Evolutionary conservation across 2,113 vertebrate genomes (phyloP), one percentile per base, ranked within the genome.

Genomic region (Tursiops truncatus): DNA sequence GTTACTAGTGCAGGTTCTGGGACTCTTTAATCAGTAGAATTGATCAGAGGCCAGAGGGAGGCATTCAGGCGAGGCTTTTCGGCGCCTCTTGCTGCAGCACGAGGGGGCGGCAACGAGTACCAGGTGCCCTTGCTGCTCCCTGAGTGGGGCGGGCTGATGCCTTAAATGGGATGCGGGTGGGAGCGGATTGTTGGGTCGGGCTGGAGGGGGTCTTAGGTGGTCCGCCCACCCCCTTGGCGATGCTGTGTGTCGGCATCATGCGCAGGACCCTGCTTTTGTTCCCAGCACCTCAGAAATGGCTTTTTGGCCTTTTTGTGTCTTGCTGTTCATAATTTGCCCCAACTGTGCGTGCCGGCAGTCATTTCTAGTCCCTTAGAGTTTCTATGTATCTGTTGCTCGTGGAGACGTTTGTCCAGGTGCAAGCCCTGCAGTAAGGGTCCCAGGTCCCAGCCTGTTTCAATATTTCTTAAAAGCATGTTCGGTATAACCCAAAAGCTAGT

Each of bases 61-160:
- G 56, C 15, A 14, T 80, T 8, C 77, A 58, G 53, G 12, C 0
- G 50, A 26, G 50, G 33, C 13, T 0, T 26, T 15, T 25, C 0
- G 8, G 77, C 38, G 50, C 50, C 50, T 6, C 50, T 53, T 6
- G 2, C 20, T 80, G 77, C 23, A 20, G 11, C 50, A 15, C 13
- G 12, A 58, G 21, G 50, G 50, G 18, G 6, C 0, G 1, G 25
- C 6, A 15, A 58, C 12, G 25, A 13, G 23, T 25, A 36, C 33
- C 21, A 80, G 31, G 33, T 9, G 33, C 13, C 12, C 12, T 36
- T 8, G 20, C 76, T 80, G 11, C 50, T 56, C 2, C 6, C 50
- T 56, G 50, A 58, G 50, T 7, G 47, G 26, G 33, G 33, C 0
- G 3, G 33, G 50, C 31, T 0, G 21, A 3, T 23, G 25, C 33